phyloP scores from a whole-genome alignment of 2,888 invertebrate species.

The Suillia variegata region DNA sequence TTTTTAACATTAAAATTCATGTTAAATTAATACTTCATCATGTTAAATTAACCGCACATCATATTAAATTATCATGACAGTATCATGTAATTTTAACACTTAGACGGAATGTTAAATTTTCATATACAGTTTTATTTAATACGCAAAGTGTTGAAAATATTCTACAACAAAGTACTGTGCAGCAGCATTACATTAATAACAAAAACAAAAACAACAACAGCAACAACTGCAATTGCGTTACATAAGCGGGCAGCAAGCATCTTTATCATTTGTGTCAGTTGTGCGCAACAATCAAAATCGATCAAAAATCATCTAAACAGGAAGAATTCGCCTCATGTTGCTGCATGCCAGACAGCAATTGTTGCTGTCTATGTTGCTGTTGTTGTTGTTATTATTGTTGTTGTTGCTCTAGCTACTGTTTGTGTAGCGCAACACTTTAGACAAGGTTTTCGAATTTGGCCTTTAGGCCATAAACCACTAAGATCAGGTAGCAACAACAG shows the following conservation, averaged over 20 bases:
- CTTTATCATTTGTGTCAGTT: constrained; percentile 5
- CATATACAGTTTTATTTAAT: too few species aligned
- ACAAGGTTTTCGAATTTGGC: constrained; percentile 2
- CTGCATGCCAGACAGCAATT: not conserved
- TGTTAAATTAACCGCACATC: too few species aligned
- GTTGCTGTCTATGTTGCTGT: not conserved
- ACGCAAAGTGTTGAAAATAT: too few species aligned
- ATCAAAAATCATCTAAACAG: constrained; percentile 17
- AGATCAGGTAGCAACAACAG: not conserved
- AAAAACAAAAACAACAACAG: constrained; percentile 3
- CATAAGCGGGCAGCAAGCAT: not conserved
- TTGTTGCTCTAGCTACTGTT: not conserved
- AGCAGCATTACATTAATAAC: too few species aligned
- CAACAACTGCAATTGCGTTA: not conserved
- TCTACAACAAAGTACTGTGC: too few species aligned
- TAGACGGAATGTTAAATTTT: too few species aligned
- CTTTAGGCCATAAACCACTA: constrained; percentile 1
- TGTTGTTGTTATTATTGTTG: constrained; percentile 3
- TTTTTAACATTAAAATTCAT: too few species aligned
- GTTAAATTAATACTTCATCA: too few species aligned
- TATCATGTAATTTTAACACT: too few species aligned
- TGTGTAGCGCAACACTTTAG: not conserved
- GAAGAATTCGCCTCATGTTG: constrained; percentile 5
- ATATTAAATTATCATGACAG: too few species aligned
- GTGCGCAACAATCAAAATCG: constrained; percentile 5